phyloP scores from a whole-genome alignment of 2,113 vertebrate genomes.

The Mobula birostris region DNA sequence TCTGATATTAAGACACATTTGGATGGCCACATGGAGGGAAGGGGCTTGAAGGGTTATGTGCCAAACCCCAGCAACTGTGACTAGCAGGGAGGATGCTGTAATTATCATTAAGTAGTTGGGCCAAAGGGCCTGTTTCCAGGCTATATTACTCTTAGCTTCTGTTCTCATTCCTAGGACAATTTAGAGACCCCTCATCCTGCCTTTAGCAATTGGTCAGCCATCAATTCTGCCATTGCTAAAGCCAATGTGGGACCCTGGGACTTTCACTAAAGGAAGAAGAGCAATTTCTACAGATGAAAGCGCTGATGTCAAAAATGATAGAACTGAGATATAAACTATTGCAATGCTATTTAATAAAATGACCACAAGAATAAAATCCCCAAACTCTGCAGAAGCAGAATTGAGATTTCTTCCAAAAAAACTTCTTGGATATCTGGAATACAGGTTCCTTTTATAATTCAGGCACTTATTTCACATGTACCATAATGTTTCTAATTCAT shows the following conservation, averaged over 20 bases:
- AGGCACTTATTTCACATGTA: not conserved
- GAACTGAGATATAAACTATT: not conserved
- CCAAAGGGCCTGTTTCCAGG: too few relatives aligned
- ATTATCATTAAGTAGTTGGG: too few relatives aligned
- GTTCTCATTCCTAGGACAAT: not conserved
- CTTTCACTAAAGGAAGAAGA: not conserved
- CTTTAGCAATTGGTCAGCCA: not conserved
- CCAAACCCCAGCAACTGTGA: too few relatives aligned
- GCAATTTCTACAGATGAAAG: not conserved
- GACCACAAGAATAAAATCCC: not conserved
- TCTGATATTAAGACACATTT: too few relatives aligned
- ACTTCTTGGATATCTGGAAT: not conserved
- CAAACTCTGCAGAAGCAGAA: not conserved
- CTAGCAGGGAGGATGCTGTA: too few relatives aligned
- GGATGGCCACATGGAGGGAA: too few relatives aligned
- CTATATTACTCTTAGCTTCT: not conserved
- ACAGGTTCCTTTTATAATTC: not conserved
- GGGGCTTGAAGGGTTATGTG: too few relatives aligned
- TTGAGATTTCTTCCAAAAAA: not conserved
- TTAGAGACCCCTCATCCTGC: not conserved
- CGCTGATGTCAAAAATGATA: constrained; percentile 7
- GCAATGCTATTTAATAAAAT: not conserved
- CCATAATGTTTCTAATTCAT: not conserved
- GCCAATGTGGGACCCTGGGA: not conserved
- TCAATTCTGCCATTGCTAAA: not conserved